phyloP scores from a whole-genome alignment of 2,888 invertebrate genomes.

The Meloe dianella region DNA sequence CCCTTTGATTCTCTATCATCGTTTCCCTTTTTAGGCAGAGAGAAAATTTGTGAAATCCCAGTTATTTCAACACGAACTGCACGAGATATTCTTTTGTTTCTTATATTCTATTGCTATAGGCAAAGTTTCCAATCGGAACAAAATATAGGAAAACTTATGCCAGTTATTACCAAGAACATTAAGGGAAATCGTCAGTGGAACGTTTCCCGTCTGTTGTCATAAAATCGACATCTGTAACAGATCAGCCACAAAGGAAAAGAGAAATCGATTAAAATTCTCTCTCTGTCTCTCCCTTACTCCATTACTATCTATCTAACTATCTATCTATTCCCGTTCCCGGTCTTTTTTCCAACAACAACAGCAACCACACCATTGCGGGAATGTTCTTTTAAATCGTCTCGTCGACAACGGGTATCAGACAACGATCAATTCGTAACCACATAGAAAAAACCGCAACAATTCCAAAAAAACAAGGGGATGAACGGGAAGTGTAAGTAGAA shows the following conservation, averaged over 20 bases:
- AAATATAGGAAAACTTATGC: conserved; percentile 34
- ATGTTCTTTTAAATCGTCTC: conserved; percentile 6
- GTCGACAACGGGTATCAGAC: neutral
- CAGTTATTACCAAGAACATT: conserved; percentile 50
- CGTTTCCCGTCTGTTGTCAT: conserved; percentile 41
- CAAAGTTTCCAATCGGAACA: neutral
- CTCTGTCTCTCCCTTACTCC: conserved; percentile 35
- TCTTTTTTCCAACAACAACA: neutral
- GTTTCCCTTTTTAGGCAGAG: neutral
- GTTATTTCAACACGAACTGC: neutral
- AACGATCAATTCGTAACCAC: neutral
- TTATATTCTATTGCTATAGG: neutral
- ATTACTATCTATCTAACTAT: conserved; percentile 33
- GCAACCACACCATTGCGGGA: neutral
- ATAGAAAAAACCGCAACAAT: neutral
- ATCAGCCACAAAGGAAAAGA: conserved; percentile 52
- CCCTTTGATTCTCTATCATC: neutral
- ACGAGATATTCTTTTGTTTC: neutral
- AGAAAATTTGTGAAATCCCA: neutral
- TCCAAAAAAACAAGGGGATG: neutral
- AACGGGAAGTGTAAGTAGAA: neutral
- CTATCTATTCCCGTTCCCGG: conserved; percentile 18
- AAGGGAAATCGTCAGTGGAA: conserved; percentile 35
- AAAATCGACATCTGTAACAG: conserved; percentile 58
- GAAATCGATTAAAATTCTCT: conserved; percentile 51